These are phyloP conservation scores for Elgaria multicarinata DNA, from an alignment of 2,113 vertebrate species.

Conservation along the genomic window DNA sequence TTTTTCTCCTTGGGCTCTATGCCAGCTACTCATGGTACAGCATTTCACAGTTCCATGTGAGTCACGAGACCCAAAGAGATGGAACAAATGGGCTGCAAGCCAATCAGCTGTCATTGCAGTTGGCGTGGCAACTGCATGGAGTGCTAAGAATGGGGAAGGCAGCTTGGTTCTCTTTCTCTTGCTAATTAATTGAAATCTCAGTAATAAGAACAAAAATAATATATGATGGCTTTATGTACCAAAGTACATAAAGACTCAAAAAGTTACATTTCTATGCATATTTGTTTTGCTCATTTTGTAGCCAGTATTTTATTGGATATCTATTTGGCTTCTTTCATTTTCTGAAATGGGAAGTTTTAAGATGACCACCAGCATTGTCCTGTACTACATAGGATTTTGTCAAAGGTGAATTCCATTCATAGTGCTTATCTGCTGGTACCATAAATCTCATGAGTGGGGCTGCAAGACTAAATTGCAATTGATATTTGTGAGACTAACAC, in stretches of 20 bases:
- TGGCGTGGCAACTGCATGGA: constrained; percentile 70
- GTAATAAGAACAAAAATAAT: not conserved
- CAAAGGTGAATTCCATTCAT: not conserved
- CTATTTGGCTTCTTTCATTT: not conserved
- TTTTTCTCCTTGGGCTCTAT: constrained; percentile 6
- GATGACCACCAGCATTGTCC: too few species aligned
- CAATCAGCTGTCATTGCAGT: constrained; percentile 73
- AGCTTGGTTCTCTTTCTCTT: not conserved
- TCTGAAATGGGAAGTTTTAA: not conserved
- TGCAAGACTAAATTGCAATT: not conserved
- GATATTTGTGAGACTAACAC: not conserved
- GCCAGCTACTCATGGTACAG: constrained; percentile 27
- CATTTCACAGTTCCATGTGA: constrained; percentile 35
- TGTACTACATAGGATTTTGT: not conserved
- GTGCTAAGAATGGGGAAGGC: not conserved
- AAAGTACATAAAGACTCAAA: not conserved
- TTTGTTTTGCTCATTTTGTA: not conserved
- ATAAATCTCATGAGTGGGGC: not conserved
- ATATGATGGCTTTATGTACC: not conserved
- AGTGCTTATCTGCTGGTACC: not conserved
- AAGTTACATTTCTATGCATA: not conserved
- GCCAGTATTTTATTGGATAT: not conserved
- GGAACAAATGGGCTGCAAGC: constrained; percentile 31
- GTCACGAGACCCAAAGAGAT: constrained; percentile 44
- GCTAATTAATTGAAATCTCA: not conserved